Percentiles rank a stretch among this genome's conserved stretches.
Evolutionary conservation across 2,113 vertebrate genomes (phyloP).

Genomic region (Serilophus lunatus): DNA sequence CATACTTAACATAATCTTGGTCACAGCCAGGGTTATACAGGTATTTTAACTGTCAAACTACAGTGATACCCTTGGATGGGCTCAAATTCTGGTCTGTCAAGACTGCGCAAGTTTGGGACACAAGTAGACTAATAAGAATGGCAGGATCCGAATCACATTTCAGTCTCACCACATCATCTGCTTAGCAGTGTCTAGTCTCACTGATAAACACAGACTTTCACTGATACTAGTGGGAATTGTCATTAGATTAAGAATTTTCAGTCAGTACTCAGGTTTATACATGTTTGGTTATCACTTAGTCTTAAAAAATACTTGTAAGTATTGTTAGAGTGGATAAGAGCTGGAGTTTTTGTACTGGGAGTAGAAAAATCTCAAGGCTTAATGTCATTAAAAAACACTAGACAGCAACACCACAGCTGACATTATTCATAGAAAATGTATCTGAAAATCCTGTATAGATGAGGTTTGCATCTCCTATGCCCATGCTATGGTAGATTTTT

Average conservation of each 20-base stretch:
- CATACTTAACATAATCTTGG: not conserved
- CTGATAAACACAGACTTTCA: not conserved
- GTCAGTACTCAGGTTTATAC: not conserved
- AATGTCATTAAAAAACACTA: constrained; percentile 18
- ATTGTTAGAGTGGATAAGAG: not conserved
- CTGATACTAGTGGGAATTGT: not conserved
- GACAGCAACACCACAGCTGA: constrained; percentile 10
- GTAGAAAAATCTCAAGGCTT: not conserved
- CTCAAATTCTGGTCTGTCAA: not conserved
- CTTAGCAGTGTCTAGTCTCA: not conserved
- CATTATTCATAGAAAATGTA: not conserved
- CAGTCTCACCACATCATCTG: not conserved
- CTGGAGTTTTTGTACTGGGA: not conserved
- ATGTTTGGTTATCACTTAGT: not conserved
- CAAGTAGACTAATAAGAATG: not conserved
- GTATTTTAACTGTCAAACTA: not conserved
- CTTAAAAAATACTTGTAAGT: not conserved
- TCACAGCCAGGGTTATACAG: not conserved
- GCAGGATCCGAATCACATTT: not conserved
- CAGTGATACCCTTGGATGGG: too few species aligned
- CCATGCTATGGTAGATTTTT: not conserved
- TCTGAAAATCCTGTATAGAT: constrained; percentile 25
- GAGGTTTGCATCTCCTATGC: not conserved
- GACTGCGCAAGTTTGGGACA: not conserved
- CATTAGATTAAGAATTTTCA: not conserved